A percentile compares a stretch with the other conserved stretches of the same genome.
Evolutionary conservation across 2,113 vertebrate species (phyloP).

Genomic region (Syngnathoides biaculeatus): DNA sequence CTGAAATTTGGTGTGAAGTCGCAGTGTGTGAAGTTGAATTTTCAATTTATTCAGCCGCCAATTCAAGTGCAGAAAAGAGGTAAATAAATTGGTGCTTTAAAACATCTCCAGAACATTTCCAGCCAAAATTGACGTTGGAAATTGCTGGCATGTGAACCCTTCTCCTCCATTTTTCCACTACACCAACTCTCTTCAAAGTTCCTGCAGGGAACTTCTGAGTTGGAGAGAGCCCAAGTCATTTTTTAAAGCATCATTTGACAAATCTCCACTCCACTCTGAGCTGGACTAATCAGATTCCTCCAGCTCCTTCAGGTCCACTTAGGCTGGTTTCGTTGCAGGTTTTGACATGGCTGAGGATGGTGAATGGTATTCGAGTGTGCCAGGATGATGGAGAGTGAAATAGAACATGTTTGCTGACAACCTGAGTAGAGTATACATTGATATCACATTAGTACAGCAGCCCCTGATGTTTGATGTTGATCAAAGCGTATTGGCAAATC

Average conservation of each 20-base stretch:
- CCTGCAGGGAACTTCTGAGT: constrained; percentile 12
- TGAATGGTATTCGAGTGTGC: constrained; percentile 35
- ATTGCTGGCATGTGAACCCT: neutral
- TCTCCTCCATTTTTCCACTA: neutral
- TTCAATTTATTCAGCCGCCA: neutral
- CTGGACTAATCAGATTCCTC: constrained; percentile 29
- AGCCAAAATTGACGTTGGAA: neutral
- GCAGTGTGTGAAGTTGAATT: neutral
- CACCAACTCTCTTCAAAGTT: constrained; percentile 1
- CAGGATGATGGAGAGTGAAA: constrained; percentile 15
- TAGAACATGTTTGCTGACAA: constrained; percentile 15
- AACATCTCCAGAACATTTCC: neutral
- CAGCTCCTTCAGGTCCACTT: constrained; percentile 30
- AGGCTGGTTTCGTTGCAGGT: constrained; percentile 19
- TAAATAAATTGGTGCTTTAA: neutral
- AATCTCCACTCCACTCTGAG: constrained; percentile 17
- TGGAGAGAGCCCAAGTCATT: constrained; percentile 28
- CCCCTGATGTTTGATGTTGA: constrained; percentile 42
- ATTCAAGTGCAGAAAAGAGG: neutral
- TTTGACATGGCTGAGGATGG: constrained; percentile 43
- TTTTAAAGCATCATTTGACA: constrained; percentile 27
- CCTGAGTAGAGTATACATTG: constrained; percentile 28
- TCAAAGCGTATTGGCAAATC: constrained; percentile 38
- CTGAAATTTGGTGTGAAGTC: too few relatives aligned
- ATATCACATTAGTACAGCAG: constrained; percentile 14